Evolutionary conservation across 2,797 vertebrate genomes (phyloP).

Genomic region (Schizopygopsis malacanthus): DNA sequence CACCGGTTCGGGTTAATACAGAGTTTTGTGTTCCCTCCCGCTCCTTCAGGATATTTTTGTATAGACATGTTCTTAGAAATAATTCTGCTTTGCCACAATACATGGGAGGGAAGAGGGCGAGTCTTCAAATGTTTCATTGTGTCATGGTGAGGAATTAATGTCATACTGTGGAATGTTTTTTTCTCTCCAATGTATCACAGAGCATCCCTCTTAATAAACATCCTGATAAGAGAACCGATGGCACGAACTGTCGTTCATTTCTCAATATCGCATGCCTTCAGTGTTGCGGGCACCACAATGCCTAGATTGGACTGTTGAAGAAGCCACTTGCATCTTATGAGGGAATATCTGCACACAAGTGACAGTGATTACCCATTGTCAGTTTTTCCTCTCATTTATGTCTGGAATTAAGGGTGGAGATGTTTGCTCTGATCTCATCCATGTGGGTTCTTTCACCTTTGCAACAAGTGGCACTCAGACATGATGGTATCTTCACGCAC

Average conservation of each 20-base stretch:
- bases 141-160: slow-evolving; percentile 67
- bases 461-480: slow-evolving; percentile 80
- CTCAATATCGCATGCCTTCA: slow-evolving; percentile 39
- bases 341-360: slow-evolving; percentile 45
- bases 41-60: slow-evolving; percentile 67
- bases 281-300: slow-evolving; percentile 41
- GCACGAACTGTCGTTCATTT: slow-evolving; percentile 41
- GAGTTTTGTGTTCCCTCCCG: slow-evolving; percentile 27
- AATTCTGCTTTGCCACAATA: slow-evolving; percentile 49
- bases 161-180: slow-evolving; percentile 73
- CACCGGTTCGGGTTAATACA: slow-evolving; percentile 18
- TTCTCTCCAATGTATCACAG: slow-evolving; percentile 69
- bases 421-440: slow-evolving; percentile 45
- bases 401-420: slow-evolving; percentile 35
- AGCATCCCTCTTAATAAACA: slow-evolving; percentile 77
- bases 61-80: slow-evolving; percentile 62
- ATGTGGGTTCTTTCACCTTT: slow-evolving; percentile 77
- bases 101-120: slow-evolving; percentile 2
- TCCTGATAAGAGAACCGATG: slow-evolving; percentile 58
- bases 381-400: slow-evolving; percentile 47
- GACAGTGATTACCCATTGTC: slow-evolving; percentile 60
- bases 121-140: slow-evolving; percentile 60
- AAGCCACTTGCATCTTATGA: slow-evolving; percentile 41
- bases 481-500: slow-evolving; percentile 69
- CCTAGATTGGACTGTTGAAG: slow-evolving; percentile 38